Evolutionary conservation across 2,797 vertebrate genomes (phyloP).

Genomic region (Amphiprion clarkii): DNA sequence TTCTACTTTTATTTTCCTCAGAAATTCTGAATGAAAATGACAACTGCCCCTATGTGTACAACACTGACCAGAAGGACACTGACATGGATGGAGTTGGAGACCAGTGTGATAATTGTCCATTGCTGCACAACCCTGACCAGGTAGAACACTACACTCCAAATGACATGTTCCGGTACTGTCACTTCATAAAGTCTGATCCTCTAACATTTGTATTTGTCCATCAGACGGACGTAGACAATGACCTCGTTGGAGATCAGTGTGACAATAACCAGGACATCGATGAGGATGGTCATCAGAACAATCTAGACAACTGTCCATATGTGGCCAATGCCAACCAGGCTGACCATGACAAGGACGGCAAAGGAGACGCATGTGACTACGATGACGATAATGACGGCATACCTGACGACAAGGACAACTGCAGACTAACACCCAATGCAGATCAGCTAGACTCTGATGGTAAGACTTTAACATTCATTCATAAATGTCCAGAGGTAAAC

Average conservation of each 20-base stretch:
- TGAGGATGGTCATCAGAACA: slow-evolving; percentile 98
- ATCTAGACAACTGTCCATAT: slow-evolving; percentile 98
- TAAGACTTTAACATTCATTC: slow-evolving; percentile 71
- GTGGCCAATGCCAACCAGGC: slow-evolving; percentile 96
- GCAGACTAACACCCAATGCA: slow-evolving; percentile 92
- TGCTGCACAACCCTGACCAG: slow-evolving; percentile 97
- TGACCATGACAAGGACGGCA: slow-evolving; percentile 95
- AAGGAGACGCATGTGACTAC: slow-evolving; percentile 95
- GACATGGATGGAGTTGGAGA: slow-evolving; percentile 97
- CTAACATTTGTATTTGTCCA: slow-evolving; percentile 20
- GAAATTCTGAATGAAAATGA: slow-evolving; percentile 95
- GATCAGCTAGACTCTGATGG: slow-evolving; percentile 93
- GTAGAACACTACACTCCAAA: slow-evolving; percentile 70
- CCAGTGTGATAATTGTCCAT: slow-evolving; percentile 97
- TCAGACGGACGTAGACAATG: slow-evolving; percentile 94
- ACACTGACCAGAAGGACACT: slow-evolving; percentile 95
- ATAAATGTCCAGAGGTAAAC: background rate
- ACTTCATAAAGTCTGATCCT: background rate
- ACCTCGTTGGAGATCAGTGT: slow-evolving; percentile 96
- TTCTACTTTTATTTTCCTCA: slow-evolving; percentile 56
- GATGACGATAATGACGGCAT: slow-evolving; percentile 97
- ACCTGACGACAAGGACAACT: slow-evolving; percentile 97
- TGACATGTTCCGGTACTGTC: background rate
- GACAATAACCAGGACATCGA: slow-evolving; percentile 98
- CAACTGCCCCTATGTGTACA: slow-evolving; percentile 97